Evolutionary conservation across 2,797 vertebrate genomes (phyloP).

Genomic region (Labeo calbasu): DNA sequence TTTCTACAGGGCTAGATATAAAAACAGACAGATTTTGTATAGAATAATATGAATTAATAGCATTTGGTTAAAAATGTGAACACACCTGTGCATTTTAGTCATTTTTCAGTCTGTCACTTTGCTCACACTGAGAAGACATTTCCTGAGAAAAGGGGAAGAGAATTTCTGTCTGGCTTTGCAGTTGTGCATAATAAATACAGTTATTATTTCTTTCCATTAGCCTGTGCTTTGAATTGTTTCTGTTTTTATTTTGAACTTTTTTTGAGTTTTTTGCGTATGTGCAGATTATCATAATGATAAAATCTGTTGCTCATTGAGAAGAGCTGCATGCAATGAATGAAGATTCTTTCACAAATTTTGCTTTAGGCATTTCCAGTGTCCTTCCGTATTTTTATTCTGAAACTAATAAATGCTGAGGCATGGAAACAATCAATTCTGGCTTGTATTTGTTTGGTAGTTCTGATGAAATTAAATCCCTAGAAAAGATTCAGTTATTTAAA

Average conservation of each 20-base stretch:
- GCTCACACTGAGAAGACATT: neutral
- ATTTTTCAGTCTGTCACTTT: neutral
- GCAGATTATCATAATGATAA: neutral
- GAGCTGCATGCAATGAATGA: neutral
- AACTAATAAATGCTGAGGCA: slow-evolving; percentile 16
- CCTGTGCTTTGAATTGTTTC: neutral
- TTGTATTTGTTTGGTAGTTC: neutral
- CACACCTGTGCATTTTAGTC: neutral
- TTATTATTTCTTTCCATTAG: neutral
- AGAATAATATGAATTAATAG: neutral
- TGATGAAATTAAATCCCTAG: neutral
- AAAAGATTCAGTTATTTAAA: neutral
- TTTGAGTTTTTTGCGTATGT: neutral
- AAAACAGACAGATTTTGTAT: neutral
- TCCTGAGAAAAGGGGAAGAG: neutral
- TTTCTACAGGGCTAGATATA: neutral
- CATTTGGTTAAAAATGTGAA: neutral
- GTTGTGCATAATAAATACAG: neutral
- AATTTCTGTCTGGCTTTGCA: neutral
- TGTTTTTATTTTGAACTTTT: neutral
- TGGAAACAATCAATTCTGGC: neutral
- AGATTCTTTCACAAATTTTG: neutral
- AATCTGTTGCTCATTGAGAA: slow-evolving; percentile 1
- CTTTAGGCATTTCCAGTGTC: slow-evolving; percentile 21
- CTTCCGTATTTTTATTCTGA: slow-evolving; percentile 8